Evolutionary conservation across 2,888 invertebrate species (phyloP), one percentile per base, ranked within the genome.

Genomic region (Callinectes sapidus): DNA sequence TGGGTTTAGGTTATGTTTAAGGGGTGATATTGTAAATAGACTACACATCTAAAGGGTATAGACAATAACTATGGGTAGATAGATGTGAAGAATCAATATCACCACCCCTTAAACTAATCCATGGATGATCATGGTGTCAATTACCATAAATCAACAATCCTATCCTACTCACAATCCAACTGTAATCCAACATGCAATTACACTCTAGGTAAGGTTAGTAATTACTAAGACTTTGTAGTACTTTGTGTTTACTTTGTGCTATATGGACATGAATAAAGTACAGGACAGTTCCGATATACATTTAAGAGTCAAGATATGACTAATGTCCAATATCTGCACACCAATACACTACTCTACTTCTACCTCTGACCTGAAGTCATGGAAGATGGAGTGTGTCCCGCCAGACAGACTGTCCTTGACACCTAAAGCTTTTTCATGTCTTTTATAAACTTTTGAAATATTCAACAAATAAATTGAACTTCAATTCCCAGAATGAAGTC

Each of bases 201-300:
- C 14, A 32, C 16, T 81, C 2, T 32, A 32, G 10, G 14, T 14
- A 81, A 28, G 81, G 13, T 28, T 42, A 55, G 55, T 88, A 32
- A 61, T 48, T 5, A 48, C 2, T 3, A 88, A 88, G 61, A 88
- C 42, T 61, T 88, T 35, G 28, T 88, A 55, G 16, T 81, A 81
- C 81, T 35, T 81, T 81, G 81, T 81, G 81, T 16, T 81, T 81
- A 81, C 81, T 35, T 81, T 81, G 81, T 81, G 81, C 35, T 81
- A 35, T 81, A 81, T 81, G 8, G 81, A 81, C 81, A 81, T 81
- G 81, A 81, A 77, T 35, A 32, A 35, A 81, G 81, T 81, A 81
- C 18, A 81, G 81, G 81, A 81, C 81, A 81, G 81, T 81, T 81
- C 81, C 16, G 81, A 81, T 32, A 81, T 81, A 81, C 32, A 81